Conservation (phyloP, 2,797 vertebrate genomes). For the Cossypha dichroa region DNA sequence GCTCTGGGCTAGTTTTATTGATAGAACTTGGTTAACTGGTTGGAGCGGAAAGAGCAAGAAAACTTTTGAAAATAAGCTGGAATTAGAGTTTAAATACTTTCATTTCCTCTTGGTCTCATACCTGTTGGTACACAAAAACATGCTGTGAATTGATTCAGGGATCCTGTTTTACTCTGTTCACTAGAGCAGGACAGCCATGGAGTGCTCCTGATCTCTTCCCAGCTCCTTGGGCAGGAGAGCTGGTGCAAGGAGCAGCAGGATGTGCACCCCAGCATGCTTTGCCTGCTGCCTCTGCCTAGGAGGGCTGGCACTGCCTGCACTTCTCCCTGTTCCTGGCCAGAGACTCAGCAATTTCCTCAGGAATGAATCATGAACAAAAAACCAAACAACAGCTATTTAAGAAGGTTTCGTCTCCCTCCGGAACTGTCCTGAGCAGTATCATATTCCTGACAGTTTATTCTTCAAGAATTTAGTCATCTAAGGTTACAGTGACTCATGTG, state of each 20-base stretch:
- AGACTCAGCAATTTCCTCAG: slow-evolving; percentile 36
- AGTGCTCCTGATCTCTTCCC: background rate
- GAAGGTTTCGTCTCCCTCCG: background rate
- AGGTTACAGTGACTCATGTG: slow-evolving; percentile 60
- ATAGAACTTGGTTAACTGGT: background rate
- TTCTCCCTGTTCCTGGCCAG: background rate
- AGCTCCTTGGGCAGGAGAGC: background rate
- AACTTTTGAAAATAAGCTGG: background rate
- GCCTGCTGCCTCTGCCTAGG: background rate
- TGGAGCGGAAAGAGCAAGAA: background rate
- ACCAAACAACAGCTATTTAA: slow-evolving; percentile 28
- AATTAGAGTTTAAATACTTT: background rate
- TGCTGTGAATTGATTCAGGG: background rate
- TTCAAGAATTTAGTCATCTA: slow-evolving; percentile 45
- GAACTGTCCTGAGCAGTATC: slow-evolving; percentile 9
- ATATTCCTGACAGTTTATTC: slow-evolving; percentile 58
- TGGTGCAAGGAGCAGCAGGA: background rate
- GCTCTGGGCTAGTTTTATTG: background rate
- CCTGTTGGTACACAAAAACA: background rate
- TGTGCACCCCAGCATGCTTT: background rate
- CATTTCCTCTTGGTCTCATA: background rate
- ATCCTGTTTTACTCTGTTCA: background rate
- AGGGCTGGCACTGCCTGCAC: background rate
- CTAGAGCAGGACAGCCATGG: background rate
- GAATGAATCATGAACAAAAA: slow-evolving; percentile 12